Percentiles rank a stretch among this genome's conserved stretches.
phyloP scores from a whole-genome alignment of 2,113 vertebrate species.

The Oreochromis niloticus region DNA sequence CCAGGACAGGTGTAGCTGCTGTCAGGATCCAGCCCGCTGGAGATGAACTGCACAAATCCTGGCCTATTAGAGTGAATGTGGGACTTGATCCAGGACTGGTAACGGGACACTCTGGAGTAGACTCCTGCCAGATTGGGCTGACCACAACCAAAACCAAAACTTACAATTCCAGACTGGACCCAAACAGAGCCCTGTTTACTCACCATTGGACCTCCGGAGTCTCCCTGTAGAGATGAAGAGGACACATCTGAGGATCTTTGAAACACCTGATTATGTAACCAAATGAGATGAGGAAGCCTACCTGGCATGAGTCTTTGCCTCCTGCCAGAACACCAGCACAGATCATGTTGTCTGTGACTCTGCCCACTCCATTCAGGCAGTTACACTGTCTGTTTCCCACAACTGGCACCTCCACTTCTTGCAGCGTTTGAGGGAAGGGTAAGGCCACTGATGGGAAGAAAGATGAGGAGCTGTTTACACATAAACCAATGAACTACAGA shows the following conservation, averaged over 20 bases:
- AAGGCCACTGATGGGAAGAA: neutral
- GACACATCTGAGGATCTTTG: neutral
- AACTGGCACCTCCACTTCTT: slow-evolving; percentile 61
- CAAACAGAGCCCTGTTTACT: slow-evolving; percentile 67
- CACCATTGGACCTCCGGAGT: slow-evolving; percentile 84
- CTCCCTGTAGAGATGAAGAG: slow-evolving; percentile 66
- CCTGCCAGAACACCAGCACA: slow-evolving; percentile 73
- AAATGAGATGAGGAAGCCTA: neutral
- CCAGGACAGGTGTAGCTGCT: slow-evolving; percentile 13
- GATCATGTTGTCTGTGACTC: slow-evolving; percentile 75
- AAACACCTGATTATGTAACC: neutral
- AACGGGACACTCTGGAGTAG: slow-evolving; percentile 78
- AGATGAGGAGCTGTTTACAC: neutral
- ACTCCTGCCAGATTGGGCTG: slow-evolving; percentile 80
- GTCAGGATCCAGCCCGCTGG: slow-evolving; percentile 38
- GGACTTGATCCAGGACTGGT: slow-evolving; percentile 76
- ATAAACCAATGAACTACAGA: slow-evolving; percentile 43
- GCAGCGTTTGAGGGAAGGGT: slow-evolving; percentile 36
- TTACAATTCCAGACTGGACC: no score
- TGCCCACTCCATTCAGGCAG: slow-evolving; percentile 38
- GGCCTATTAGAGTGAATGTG: slow-evolving; percentile 15
- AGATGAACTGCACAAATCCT: slow-evolving; percentile 49
- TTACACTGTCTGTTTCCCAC: slow-evolving; percentile 59
- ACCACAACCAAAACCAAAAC: no score
- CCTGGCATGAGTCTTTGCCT: slow-evolving; percentile 71